Evolutionary conservation across 2,888 invertebrate genomes (phyloP), one percentile per base, ranked within the genome.

Genomic region (Drosophila algonquin): DNA sequence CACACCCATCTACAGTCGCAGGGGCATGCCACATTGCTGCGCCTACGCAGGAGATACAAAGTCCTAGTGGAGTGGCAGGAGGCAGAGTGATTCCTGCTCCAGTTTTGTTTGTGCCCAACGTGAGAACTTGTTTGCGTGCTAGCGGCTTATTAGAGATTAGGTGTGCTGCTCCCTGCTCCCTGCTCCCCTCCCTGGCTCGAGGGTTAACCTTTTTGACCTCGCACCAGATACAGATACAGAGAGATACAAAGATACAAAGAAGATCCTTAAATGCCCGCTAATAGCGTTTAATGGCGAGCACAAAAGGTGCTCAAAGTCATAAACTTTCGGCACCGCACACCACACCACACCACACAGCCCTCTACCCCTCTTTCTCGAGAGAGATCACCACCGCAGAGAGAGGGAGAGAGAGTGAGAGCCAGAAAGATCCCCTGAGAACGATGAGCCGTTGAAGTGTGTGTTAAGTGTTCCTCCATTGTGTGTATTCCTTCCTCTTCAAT

Each of bases 81-180:
- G 48, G 30, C 10, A 14, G 40, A 40, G 40, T 3, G 40, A 40
- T 48, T 72, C 74, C 53, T 83, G 88, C 76, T 85, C 90, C 81
- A 87, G 72, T 88, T 90, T 91, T 91, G n/a, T 40, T n/a, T 24
- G n/a, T 24, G 14, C n/a, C 91, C 90, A 91, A 91, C 87, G 91
- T 89, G 83, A 40, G 40, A 89, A 84, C 83, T 87, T 87, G 81
- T 84, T 90, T 77, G 91, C 90, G 91, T 90, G 90, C 79, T 85
- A 61, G 81, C 77, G 78, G 75, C 81, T 89, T 89, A 90, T 90
- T 90, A 90, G 86, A 81, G 86, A 81, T 89, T 81, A 89, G 77
- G 77, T 71, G 73, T 63, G 73, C 77, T 72, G 62, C 80, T 78
- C 35, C 4, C 12, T 14, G 5, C 5, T 12, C 35, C 1, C 18